A percentile compares a stretch with the other conserved stretches of the same genome.
Evolutionary conservation across 2,113 vertebrate species (phyloP).

Genomic region (Chionodraco myersi): DNA sequence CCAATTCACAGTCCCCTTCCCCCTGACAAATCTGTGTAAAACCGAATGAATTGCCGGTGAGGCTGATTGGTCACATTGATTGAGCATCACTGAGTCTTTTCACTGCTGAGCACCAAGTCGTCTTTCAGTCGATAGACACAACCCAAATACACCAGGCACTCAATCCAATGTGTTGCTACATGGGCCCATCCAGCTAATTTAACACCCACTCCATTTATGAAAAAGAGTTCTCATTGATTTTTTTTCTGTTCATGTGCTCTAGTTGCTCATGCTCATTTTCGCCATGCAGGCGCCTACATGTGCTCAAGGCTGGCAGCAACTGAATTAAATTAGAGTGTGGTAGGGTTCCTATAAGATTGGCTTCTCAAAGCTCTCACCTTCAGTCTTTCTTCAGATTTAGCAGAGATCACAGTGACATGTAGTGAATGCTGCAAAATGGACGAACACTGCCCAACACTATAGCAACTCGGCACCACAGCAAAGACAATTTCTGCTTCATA

Average conservation of each 20-base stretch:
- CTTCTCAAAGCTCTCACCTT: conserved; percentile 57
- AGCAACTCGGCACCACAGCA: conserved; percentile 53
- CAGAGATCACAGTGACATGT: conserved; percentile 44
- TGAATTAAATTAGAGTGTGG: conserved; percentile 76
- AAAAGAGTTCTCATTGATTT: conserved; percentile 84
- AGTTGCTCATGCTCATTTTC: conserved; percentile 73
- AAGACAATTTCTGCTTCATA: conserved; percentile 45
- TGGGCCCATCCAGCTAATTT: conserved; percentile 82
- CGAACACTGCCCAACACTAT: conserved; percentile 53
- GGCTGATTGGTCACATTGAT: conserved; percentile 81
- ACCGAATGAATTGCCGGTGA: conserved; percentile 68
- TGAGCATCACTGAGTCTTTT: conserved; percentile 77
- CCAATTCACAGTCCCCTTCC: conserved; percentile 31
- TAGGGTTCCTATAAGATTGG: conserved; percentile 68
- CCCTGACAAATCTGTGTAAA: conserved; percentile 58
- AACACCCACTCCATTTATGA: conserved; percentile 85
- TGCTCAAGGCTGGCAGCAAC: conserved; percentile 55
- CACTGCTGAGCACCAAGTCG: conserved; percentile 77
- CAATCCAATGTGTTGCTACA: conserved; percentile 82
- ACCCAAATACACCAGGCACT: conserved; percentile 81
- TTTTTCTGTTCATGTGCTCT: conserved; percentile 72
- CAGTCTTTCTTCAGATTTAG: conserved; percentile 60
- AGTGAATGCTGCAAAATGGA: conserved; percentile 64
- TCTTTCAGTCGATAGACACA: conserved; percentile 81
- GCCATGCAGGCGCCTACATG: conserved; percentile 68